phyloP scores from a whole-genome alignment of 2,113 vertebrate genomes.

The Cheirogaleus medius region DNA sequence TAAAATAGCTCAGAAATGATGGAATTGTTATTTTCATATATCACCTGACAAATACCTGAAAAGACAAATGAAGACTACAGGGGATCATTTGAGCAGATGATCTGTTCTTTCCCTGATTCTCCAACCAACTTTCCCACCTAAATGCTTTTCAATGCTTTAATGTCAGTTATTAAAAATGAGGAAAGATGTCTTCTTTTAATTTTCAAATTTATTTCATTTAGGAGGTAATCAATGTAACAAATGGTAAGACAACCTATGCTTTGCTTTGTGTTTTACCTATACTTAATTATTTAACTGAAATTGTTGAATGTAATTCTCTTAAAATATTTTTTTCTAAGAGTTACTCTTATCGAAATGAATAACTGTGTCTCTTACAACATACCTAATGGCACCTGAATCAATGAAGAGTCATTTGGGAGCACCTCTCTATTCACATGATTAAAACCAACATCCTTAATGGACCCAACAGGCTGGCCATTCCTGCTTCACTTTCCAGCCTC shows the following conservation, averaged over 20 bases:
- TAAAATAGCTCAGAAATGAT: background rate
- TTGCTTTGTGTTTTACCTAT: background rate
- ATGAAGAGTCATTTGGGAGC: background rate
- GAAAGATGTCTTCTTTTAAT: background rate
- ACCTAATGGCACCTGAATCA: background rate
- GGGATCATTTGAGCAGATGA: background rate
- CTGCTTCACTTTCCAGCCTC: background rate
- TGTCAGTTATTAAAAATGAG: background rate
- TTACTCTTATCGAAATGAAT: constrained; percentile 23
- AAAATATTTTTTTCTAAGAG: constrained; percentile 28
- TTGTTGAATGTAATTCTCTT: background rate
- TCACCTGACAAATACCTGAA: background rate
- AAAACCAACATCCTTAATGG: background rate
- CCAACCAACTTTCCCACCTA: background rate
- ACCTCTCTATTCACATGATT: background rate
- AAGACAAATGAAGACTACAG: constrained; percentile 24
- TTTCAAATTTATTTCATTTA: constrained; percentile 7
- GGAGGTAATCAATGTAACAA: background rate
- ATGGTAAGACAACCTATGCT: background rate
- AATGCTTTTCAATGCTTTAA: background rate
- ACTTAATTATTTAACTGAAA: background rate
- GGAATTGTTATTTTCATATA: background rate
- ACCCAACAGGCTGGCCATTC: background rate
- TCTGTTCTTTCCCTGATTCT: background rate
- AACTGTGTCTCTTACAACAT: background rate